Percentiles rank a stretch among this genome's conserved stretches.
These are phyloP conservation scores for Pogonomyrmex californicus DNA, from an alignment of 1,140 invertebrate genomes.

Conservation along the genomic window DNA sequence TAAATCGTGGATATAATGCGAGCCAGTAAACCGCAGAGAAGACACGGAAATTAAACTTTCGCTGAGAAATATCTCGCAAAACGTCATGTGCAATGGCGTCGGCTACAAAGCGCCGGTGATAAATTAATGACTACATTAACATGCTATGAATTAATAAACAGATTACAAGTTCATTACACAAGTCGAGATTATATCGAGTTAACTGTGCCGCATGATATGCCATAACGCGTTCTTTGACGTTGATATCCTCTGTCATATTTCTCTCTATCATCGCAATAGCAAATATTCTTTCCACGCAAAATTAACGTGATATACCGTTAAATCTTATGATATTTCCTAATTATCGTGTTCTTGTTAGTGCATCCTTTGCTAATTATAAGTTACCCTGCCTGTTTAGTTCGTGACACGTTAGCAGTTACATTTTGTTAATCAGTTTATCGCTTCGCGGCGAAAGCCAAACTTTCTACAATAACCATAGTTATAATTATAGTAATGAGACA, in stretches of 20 bases:
- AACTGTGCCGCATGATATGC: not conserved
- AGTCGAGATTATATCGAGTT: slow-evolving; percentile 37
- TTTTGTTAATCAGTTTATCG: slow-evolving; percentile 68
- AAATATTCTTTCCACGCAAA: slow-evolving; percentile 12
- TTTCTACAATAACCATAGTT: slow-evolving; percentile 39
- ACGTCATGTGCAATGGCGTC: not conserved
- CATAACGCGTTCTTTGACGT: slow-evolving; percentile 44
- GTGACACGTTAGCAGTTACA: slow-evolving; percentile 62
- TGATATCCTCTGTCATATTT: slow-evolving; percentile 17
- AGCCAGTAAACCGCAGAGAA: slow-evolving; percentile 8
- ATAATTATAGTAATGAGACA: slow-evolving; percentile 5
- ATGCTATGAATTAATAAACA: slow-evolving; percentile 53
- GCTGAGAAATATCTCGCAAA: slow-evolving; percentile 42
- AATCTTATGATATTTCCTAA: slow-evolving; percentile 32
- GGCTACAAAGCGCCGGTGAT: slow-evolving; percentile 34
- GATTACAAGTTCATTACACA: slow-evolving; percentile 38
- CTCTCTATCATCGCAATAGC: slow-evolving; percentile 4
- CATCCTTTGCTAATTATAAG: slow-evolving; percentile 64
- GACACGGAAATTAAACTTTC: slow-evolving; percentile 52
- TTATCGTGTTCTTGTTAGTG: slow-evolving; percentile 59
- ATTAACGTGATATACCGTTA: slow-evolving; percentile 3
- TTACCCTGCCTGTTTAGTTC: slow-evolving; percentile 55
- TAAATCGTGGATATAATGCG: slow-evolving; percentile 29
- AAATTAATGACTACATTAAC: slow-evolving; percentile 61
- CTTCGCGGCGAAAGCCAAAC: not conserved